Evolutionary conservation across 92 coral and sea anemone genomes (phyloP), one percentile per base, ranked within the genome.

Genomic region (Phymanthus crucifer): DNA sequence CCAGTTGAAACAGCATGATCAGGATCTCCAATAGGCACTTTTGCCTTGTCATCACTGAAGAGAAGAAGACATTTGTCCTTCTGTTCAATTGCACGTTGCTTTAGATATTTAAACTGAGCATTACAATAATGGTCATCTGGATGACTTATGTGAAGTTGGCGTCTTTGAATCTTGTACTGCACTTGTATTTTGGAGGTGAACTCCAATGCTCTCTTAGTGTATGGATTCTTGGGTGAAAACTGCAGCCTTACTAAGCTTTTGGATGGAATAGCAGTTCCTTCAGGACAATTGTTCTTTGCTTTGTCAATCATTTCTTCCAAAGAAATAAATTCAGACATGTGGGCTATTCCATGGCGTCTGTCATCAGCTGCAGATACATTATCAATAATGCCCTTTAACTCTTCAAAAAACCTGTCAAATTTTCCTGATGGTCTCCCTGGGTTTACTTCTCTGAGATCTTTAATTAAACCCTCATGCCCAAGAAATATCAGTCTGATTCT

Each of bases 1-100:
- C 70, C 90, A 27, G 87, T 80, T 57, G 90, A 79, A 17, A 87
- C 78, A 0, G 72, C 83, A 27, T 40, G 72, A 4, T 86, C 87
- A 64, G 87, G 90, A 74, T 87, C 83, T 0, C 90, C 90, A 46
- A 87, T 32, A 34, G 50, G 50, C 19, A 84, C 45, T 34, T 79
- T 48, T 18, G 81, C 79, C 45, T 87, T 87, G 87, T 87, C 90
- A 78, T 87, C 90, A 69, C 77, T n/a, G n/a, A n/a, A 83, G 40
- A 65, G 68, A 37, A 83, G 77, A 69, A 36, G 31, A 36, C 40
- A 13, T 27, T 76, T 37, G 33, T 69, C 56, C 48, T 75, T 32
- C 66, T 71, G 50, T 54, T 36, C 74, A 70, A 71, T 29, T n/a
- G 86, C 65, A 26, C 50, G 16, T 26, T 86, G 66, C 58, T 86